phyloP scores from a whole-genome alignment of 1,140 invertebrate genomes.

The Stegodyphus mimosarum region DNA sequence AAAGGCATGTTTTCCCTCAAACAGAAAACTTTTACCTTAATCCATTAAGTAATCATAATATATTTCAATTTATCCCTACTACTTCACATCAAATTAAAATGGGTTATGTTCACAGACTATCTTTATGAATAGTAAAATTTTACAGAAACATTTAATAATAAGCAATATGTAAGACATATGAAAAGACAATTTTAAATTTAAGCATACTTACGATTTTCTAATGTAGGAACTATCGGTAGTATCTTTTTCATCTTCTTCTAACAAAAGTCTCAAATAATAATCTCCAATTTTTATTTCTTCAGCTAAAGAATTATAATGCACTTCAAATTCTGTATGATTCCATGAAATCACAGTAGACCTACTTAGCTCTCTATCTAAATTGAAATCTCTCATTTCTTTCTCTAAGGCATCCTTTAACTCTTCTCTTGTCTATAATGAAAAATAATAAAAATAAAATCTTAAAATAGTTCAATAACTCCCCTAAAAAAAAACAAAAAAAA shows the following conservation, averaged over 20 bases:
- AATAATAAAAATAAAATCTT: conserved; percentile 3
- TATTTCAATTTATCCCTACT: no score
- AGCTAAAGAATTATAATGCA: conserved; percentile 89
- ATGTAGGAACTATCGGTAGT: conserved; percentile 84
- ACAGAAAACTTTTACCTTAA: no score
- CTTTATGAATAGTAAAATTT: no score
- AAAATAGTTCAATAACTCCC: no score
- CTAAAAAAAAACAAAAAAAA: no score
- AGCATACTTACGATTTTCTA: conserved; percentile 80
- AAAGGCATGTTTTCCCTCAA: no score
- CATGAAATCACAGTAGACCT: conserved; percentile 83
- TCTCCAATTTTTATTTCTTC: conserved; percentile 99
- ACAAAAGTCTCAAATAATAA: conserved; percentile 93
- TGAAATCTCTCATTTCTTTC: conserved; percentile 92
- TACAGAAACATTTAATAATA: no score
- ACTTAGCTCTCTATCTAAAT: conserved; percentile 89
- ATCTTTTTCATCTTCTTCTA: conserved; percentile 82
- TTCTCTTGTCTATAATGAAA: conserved; percentile 83
- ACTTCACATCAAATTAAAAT: no score
- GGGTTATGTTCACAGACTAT: no score
- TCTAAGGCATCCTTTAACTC: conserved; percentile 92
- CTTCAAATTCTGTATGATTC: conserved; percentile 98
- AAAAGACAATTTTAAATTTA: not conserved
- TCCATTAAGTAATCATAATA: no score
- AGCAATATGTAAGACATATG: no score